These are phyloP conservation scores for Bostrychus sinensis DNA, from an alignment of 2,113 vertebrate species.

Conservation along the genomic window DNA sequence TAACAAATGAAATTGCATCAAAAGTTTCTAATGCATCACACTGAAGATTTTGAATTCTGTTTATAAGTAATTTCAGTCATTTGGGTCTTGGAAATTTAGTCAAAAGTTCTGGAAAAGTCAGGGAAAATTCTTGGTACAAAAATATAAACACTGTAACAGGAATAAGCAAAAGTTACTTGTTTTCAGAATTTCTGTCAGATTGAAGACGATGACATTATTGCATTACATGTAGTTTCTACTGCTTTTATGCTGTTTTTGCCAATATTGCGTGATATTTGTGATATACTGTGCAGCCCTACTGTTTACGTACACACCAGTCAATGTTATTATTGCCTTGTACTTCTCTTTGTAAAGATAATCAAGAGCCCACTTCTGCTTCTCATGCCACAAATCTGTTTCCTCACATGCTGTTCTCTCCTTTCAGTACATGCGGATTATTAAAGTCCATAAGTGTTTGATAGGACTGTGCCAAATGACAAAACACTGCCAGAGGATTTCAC, in stretches of 20 bases:
- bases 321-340: constrained; percentile 11
- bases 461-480: constrained; percentile 10
- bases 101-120: no score
- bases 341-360: constrained; percentile 23
- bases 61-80: no score
- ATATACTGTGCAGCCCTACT: not conserved
- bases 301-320: not conserved
- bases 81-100: no score
- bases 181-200: no score
- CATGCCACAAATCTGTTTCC: not conserved
- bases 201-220: no score
- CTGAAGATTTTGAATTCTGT: no score
- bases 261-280: not conserved
- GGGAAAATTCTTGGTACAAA: no score
- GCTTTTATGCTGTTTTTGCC: not conserved
- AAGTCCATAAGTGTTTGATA: constrained; percentile 9
- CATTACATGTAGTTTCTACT: no score
- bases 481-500: constrained; percentile 1
- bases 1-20: no score
- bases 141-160: no score
- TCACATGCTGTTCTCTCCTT: not conserved
- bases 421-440: constrained; percentile 7
- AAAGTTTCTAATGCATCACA: no score
- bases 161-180: no score
- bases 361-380: constrained; percentile 8